Base-by-base conservation (phyloP, 2,888 invertebrate genomes). In the Andrena haemorrhoa region DNA sequence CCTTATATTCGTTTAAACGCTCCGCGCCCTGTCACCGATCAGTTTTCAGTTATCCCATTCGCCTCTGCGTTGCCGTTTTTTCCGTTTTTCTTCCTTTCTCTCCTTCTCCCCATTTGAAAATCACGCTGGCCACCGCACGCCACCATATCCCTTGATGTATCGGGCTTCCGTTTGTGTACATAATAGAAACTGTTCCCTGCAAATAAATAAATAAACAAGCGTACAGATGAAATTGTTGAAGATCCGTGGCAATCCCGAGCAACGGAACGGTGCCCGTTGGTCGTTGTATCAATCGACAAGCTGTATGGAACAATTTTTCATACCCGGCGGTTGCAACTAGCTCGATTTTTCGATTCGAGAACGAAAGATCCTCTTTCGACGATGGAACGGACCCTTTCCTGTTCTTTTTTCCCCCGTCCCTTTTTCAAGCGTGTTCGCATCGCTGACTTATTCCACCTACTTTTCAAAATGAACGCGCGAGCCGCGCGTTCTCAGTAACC, bases 401-500 rank as follows among this genome's bases (percentile, higher is more conserved):
- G 47, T 56, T 26, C 61, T 20, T 8, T 20, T 23, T n/a, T 29
- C 68, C 33, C 20, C n/a, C 1, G 33, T 35, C 70, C 51, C 49
- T 56, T 61, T 65, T 63, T 71, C 61, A 66, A 75, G 51, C 75
- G 6, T 33, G 58, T 75, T 51, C 29, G 72, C 76, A 29, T 72
- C 71, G 73, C 64, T 70, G 75, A 82, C 82, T 86, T 82, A 73
- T 81, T 86, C 68, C 86, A 69, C 69, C 80, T 84, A 86, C 84
- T 84, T 86, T 80, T 84, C 74, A 70, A 80, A 86, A 86, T 86
- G 85, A 84, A 86, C 84, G 75, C 79, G 68, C 78, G 65, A 73
- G 70, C 51, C 69, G 71, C 65, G 51, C 75, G 74, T 58, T 76
- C 79, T 83, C 75, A 31, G 79, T 75, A 81, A 73, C 77, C 56